Percentiles rank a stretch among this genome's conserved stretches.
Conservation (phyloP, 1,140 invertebrate genomes). For the Danaus melanippus region DNA sequence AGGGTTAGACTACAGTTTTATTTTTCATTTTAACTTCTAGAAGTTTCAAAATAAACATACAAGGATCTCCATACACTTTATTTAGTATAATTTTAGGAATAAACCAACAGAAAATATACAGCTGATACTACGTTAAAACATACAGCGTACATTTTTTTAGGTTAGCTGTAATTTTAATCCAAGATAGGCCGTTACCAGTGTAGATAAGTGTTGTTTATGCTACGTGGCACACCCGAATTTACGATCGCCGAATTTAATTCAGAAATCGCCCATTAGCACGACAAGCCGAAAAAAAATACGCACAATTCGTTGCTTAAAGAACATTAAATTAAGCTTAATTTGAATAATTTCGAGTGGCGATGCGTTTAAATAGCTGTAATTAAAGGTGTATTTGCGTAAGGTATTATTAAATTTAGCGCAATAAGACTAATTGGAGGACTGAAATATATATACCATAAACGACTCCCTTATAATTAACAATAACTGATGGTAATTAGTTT, state of each 20-base stretch:
- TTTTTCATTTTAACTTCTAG: no score
- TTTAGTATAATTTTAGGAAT: no score
- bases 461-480: slow-evolving; percentile 9
- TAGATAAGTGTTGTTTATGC: slow-evolving; percentile 37
- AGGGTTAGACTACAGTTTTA: no score
- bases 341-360: slow-evolving; percentile 61
- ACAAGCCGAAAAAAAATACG: slow-evolving; percentile 47
- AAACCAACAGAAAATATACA: no score
- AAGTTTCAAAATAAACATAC: no score
- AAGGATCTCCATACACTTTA: no score
- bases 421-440: slow-evolving; percentile 4
- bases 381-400: slow-evolving; percentile 45
- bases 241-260: slow-evolving; percentile 55
- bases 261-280: slow-evolving; percentile 52
- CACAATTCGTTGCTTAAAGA: slow-evolving; percentile 51
- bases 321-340: slow-evolving; percentile 60
- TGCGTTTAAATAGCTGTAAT: slow-evolving; percentile 60
- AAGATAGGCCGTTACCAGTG: slow-evolving; percentile 31
- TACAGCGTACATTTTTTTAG: no score
- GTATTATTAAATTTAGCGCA: slow-evolving; percentile 14
- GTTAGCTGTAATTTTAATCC: slow-evolving; percentile 16
- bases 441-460: no score
- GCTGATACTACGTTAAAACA: no score
- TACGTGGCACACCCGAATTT: slow-evolving; percentile 34
- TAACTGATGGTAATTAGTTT: slow-evolving; percentile 3